These are phyloP conservation scores for Hafferia zeledoni DNA, from an alignment of 2,797 vertebrate genomes.

Conservation along the genomic window DNA sequence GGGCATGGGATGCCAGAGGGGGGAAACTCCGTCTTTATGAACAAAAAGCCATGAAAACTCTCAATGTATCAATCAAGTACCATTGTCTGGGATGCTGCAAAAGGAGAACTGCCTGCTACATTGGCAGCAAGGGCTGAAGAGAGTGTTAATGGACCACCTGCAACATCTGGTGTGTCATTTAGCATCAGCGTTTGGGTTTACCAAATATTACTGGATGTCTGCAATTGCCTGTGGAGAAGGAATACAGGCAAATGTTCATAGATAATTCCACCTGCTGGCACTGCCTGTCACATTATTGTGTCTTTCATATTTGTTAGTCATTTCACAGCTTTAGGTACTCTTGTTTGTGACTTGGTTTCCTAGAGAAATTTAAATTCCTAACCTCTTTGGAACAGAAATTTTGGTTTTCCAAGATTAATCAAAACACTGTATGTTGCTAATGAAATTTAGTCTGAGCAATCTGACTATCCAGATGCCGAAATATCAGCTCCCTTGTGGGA, in stretches of 20 bases:
- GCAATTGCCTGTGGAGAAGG: neutral
- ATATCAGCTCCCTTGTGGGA: neutral
- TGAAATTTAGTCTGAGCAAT: neutral
- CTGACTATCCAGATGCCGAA: neutral
- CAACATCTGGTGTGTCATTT: conserved; percentile 42
- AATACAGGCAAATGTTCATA: neutral
- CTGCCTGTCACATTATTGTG: neutral
- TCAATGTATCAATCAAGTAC: neutral
- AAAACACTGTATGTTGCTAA: neutral
- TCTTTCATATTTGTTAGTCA: neutral
- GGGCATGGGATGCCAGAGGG: neutral
- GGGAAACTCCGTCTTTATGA: neutral
- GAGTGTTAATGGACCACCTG: accelerated
- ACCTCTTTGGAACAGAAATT: neutral
- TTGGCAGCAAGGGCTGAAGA: neutral
- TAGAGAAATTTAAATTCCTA: neutral
- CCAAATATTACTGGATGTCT: neutral
- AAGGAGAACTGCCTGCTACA: neutral
- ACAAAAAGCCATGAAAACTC: neutral
- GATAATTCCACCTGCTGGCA: conserved; percentile 25
- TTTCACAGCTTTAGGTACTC: neutral
- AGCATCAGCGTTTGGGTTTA: conserved; percentile 7
- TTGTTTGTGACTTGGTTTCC: neutral
- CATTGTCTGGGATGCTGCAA: neutral
- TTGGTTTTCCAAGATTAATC: neutral